These are phyloP conservation scores for Cerceris rybyensis DNA, from an alignment of 2,888 invertebrate genomes.

Conservation along the genomic window DNA sequence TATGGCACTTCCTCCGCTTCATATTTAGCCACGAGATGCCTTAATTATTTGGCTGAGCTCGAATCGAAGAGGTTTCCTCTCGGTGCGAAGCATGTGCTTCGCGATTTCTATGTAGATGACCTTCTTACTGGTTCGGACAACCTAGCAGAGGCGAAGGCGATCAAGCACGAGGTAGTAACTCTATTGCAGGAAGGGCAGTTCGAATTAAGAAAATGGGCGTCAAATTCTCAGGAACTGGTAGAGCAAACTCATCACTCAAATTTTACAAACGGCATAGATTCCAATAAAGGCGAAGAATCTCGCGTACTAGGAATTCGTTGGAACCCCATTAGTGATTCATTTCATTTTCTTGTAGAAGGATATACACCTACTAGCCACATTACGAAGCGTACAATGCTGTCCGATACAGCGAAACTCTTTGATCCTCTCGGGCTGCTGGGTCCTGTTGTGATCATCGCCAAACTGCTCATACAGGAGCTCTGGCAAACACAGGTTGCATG, in stretches of 20 bases:
- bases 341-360: neutral
- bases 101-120: constrained; percentile 13
- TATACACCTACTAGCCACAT: neutral
- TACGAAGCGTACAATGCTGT: neutral
- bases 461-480: neutral
- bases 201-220: neutral
- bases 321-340: neutral
- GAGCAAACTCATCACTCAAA: neutral
- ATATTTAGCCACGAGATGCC: neutral
- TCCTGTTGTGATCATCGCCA: neutral
- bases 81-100: neutral
- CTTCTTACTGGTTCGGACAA: neutral
- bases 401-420: neutral
- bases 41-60: neutral
- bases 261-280: neutral
- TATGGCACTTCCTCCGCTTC: neutral
- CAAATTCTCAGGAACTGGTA: neutral
- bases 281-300: neutral
- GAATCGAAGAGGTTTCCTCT: neutral
- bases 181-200: neutral
- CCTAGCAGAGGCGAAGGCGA: neutral
- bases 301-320: neutral
- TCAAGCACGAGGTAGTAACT: neutral
- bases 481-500: neutral
- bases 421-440: neutral